A percentile compares a stretch with the other conserved stretches of the same genome.
Conservation (phyloP, 2,888 invertebrate genomes). For the Crossocerus cetratus region DNA sequence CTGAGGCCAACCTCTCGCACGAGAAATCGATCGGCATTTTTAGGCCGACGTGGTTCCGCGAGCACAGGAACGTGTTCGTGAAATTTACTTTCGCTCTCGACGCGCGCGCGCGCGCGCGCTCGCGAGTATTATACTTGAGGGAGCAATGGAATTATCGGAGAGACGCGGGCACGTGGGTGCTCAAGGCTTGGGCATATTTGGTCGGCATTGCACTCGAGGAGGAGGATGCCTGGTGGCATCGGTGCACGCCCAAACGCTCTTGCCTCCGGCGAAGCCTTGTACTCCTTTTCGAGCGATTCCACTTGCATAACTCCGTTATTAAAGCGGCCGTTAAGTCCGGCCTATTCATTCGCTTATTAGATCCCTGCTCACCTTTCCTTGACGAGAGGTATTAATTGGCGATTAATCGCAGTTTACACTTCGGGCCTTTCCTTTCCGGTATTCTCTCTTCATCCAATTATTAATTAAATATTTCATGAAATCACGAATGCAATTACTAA, state of each 20-base stretch:
- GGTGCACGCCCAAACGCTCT: background rate
- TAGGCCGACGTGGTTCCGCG: background rate
- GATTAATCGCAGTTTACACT: constrained; percentile 17
- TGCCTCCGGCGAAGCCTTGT: constrained; percentile 62
- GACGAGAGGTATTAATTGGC: constrained; percentile 40
- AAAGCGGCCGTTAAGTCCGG: constrained; percentile 56
- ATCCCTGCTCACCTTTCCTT: constrained; percentile 7
- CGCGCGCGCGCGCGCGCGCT: background rate
- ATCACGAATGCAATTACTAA: no score
- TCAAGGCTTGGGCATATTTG: constrained; percentile 46
- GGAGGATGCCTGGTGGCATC: constrained; percentile 27
- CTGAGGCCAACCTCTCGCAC: background rate
- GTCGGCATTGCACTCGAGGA: constrained; percentile 44
- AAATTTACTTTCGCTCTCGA: background rate
- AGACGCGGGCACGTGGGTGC: constrained; percentile 16
- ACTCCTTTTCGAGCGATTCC: constrained; percentile 60
- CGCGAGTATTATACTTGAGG: background rate
- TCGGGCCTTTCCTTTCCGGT: constrained; percentile 25
- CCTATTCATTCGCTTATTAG: constrained; percentile 47
- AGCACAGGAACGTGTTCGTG: background rate
- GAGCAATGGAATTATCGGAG: constrained; percentile 5
- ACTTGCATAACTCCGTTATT: constrained; percentile 67
- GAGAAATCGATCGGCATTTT: constrained; percentile 6
- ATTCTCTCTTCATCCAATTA: background rate
- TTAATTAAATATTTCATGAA: no score